phyloP scores from a whole-genome alignment of 2,888 invertebrate species.

The Camptogramma bilineatum region DNA sequence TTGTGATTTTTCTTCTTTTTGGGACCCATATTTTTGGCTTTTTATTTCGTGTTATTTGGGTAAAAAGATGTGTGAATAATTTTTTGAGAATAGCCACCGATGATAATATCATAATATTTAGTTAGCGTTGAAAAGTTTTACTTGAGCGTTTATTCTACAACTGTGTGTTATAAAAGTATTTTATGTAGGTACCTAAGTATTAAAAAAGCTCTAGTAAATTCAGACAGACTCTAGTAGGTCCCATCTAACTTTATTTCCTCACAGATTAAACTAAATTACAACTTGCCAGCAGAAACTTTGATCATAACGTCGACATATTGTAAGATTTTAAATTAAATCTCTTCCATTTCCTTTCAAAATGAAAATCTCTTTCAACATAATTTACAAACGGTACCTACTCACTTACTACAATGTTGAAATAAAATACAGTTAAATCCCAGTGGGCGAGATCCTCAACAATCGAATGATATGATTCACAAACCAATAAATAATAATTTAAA shows the following conservation, averaged over 20 bases:
- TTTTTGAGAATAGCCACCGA: neutral
- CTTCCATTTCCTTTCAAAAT: neutral
- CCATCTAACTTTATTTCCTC: too few species aligned
- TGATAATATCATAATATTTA: neutral
- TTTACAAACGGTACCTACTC: neutral
- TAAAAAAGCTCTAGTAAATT: too few species aligned
- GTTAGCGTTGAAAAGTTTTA: neutral
- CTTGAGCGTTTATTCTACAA: neutral
- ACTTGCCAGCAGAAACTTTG: neutral
- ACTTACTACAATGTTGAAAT: neutral
- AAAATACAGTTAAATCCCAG: constrained; percentile 37
- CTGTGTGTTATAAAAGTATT: neutral
- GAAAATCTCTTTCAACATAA: neutral
- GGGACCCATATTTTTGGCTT: constrained; percentile 26
- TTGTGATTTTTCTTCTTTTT: constrained; percentile 61
- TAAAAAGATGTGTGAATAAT: constrained; percentile 6
- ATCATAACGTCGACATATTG: constrained; percentile 51
- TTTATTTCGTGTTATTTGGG: constrained; percentile 18
- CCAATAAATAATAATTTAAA: constrained; percentile 69
- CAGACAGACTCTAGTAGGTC: too few species aligned
- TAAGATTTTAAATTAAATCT: too few species aligned
- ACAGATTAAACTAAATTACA: neutral
- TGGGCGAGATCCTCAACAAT: constrained; percentile 68
- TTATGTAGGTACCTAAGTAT: neutral
- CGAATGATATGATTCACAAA: constrained; percentile 77